phyloP scores from a whole-genome alignment of 2,797 vertebrate genomes.

The Hozukius guyotensis region DNA sequence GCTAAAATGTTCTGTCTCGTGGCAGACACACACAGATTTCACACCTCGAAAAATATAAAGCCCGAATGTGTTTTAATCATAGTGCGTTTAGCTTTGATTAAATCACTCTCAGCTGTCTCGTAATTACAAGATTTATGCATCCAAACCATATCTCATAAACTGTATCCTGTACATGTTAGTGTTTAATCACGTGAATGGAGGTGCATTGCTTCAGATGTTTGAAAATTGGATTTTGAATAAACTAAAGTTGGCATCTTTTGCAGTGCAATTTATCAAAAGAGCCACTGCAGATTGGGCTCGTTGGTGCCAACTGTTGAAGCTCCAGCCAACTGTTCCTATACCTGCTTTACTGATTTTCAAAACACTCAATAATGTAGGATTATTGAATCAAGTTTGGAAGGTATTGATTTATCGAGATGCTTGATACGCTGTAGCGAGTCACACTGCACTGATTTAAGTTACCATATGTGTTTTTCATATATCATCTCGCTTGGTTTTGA shows the following conservation, averaged over 20 bases:
- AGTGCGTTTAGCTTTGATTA: slow-evolving; percentile 62
- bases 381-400: slow-evolving; percentile 39
- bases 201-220: slow-evolving; percentile 35
- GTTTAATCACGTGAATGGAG: slow-evolving; percentile 57
- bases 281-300: slow-evolving; percentile 27
- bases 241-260: slow-evolving; percentile 45
- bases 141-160: slow-evolving; percentile 43
- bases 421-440: slow-evolving; percentile 27
- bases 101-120: slow-evolving; percentile 53
- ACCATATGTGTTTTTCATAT: slow-evolving; percentile 9
- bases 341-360: slow-evolving; percentile 34
- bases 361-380: slow-evolving; percentile 20
- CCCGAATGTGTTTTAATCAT: slow-evolving; percentile 70
- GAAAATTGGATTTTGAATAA: slow-evolving; percentile 40
- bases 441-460: neutral
- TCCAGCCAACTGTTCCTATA: slow-evolving; percentile 38
- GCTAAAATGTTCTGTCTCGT: slow-evolving; percentile 60
- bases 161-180: slow-evolving; percentile 44
- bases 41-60: slow-evolving; percentile 63
- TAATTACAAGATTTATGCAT: slow-evolving; percentile 55
- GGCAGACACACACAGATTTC: slow-evolving; percentile 57
- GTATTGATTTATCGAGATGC: slow-evolving; percentile 37
- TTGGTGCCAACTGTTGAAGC: slow-evolving; percentile 42
- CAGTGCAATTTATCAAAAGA: slow-evolving; percentile 33
- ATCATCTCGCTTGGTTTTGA: slow-evolving; percentile 37